Base-by-base conservation (phyloP, 2,888 invertebrate genomes). In the Drosophila greeni region DNA sequence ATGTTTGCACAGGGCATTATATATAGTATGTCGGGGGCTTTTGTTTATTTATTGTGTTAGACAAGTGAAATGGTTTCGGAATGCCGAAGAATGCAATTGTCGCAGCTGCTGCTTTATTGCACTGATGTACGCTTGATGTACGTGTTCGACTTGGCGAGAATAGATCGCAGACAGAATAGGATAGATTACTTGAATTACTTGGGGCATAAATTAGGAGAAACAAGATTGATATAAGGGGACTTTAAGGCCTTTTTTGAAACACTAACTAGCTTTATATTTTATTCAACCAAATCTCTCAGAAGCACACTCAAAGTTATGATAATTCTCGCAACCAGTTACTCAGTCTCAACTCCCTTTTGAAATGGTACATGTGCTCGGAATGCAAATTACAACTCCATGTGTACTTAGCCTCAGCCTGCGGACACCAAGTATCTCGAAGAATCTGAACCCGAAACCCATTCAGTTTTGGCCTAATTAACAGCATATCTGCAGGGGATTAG, bases 401-500 rank as follows among this genome's bases (percentile, higher is more conserved):
- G 51, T 52, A 64, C 52, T 64, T 45, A 42, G 40, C 49, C 18
- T 23, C 20, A 23, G 40, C 26, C 33, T 31, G 23, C 14, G 61
- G 26, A 39, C 16, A 16, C 12, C 48, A 23, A 49, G 48, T 49
- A 61, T 61, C 61, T 48, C 40, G 48, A 62, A 18, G 42, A 61
- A 61, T 61, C 62, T 49, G 43, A 23, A 42, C 9, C 39, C 29
- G 23, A 37, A 58, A 23, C 43, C 62, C 51, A 62, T 62, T 62
- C 49, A 62, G 49, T 49, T 62, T 51, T 78, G 78, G 75, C 80
- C 82, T 78, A 80, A 82, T 82, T 82, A 78, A 76, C 74, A 66
- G 70, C 60, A 74, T 75, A 73, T 69, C 72, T 72, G 47, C 54
- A 64, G 80, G 78, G 80, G 72, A 82, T 76, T 79, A 70, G 66